phyloP scores from a whole-genome alignment of 2,797 vertebrate species.

The Argya squamiceps region DNA sequence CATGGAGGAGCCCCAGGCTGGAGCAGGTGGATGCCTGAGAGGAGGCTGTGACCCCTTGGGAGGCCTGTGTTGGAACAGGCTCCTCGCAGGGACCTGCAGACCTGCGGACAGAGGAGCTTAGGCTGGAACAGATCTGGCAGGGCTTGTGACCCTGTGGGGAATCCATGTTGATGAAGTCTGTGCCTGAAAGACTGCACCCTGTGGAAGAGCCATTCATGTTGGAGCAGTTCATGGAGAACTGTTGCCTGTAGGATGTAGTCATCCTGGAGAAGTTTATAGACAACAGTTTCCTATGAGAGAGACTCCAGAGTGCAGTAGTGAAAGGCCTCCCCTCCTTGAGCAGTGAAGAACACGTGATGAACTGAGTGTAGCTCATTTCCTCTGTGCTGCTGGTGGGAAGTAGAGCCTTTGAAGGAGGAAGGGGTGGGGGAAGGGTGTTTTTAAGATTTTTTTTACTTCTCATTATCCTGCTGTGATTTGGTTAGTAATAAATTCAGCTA shows the following conservation, averaged over 20 bases:
- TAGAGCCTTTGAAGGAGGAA: background rate
- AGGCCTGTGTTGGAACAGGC: accelerated
- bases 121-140: background rate
- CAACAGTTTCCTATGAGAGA: background rate
- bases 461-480: background rate
- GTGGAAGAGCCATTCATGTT: accelerated
- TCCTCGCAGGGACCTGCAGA: background rate
- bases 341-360: accelerated
- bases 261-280: no score
- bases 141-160: no score
- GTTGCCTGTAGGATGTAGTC: accelerated
- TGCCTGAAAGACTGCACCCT: background rate
- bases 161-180: accelerated
- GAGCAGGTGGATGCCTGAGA: background rate
- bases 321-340: background rate
- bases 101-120: background rate
- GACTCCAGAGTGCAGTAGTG: accelerated
- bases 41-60: background rate
- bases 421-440: accelerated
- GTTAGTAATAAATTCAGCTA: background rate
- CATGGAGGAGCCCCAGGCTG: background rate
- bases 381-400: background rate
- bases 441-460: background rate
- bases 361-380: background rate
- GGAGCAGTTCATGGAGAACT: accelerated